Percentiles rank a stretch among this genome's conserved stretches.
Conservation (phyloP, 2,888 invertebrate species). For the Leucophenga maculata region DNA sequence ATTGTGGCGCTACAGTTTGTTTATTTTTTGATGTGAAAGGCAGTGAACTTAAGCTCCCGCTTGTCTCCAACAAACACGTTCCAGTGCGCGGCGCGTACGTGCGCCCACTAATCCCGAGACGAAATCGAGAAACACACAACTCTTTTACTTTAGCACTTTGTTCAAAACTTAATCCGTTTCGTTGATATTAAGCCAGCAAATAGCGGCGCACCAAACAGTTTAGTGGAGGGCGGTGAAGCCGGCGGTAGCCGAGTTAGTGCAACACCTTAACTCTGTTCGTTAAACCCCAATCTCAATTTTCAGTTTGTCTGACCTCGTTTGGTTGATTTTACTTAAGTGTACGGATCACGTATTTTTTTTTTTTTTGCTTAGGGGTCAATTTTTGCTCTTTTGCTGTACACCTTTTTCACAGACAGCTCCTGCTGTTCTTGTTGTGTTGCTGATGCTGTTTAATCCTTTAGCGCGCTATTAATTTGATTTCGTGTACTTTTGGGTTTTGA, state of each 20-base stretch:
- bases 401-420: neutral
- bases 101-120: slow-evolving; percentile 11
- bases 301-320: neutral
- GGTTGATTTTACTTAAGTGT: slow-evolving; percentile 6
- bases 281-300: neutral
- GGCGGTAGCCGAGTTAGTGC: too few species aligned
- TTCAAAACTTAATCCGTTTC: neutral
- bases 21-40: neutral
- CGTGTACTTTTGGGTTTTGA: slow-evolving; percentile 30
- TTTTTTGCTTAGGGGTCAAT: neutral
- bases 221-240: too few species aligned
- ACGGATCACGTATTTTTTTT: slow-evolving; percentile 10
- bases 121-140: neutral
- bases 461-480: slow-evolving; percentile 49
- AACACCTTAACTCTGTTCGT: too few species aligned
- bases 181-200: too few species aligned
- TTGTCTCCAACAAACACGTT: slow-evolving; percentile 16
- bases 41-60: neutral
- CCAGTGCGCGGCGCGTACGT: slow-evolving; percentile 9
- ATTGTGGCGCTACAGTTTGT: slow-evolving; percentile 2
- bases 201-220: too few species aligned
- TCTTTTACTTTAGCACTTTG: neutral
- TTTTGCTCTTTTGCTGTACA: too few species aligned
- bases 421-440: neutral
- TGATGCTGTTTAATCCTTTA: slow-evolving; percentile 43